phyloP scores from a whole-genome alignment of 2,113 vertebrate species.

The Rattus norvegicus region GRCr8 NC_086037.1:69523501-69524000 shows the following conservation, averaged over 20 bases:
- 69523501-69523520: background rate
- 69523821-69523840: background rate
- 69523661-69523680: background rate
- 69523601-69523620: background rate
- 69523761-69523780: background rate
- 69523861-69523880: background rate
- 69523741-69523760: background rate
- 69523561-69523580: background rate
- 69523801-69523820: background rate
- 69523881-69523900: background rate
- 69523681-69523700: background rate
- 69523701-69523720: background rate
- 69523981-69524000: background rate
- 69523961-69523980: fast-evolving
- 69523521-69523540: background rate
- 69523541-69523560: background rate
- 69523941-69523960: background rate
- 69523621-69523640: background rate
- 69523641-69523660: background rate
- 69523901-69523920: background rate
- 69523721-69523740: background rate
- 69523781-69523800: fast-evolving
- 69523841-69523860: background rate
- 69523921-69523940: background rate
- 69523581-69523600: background rate